phyloP scores from a whole-genome alignment of 2,113 vertebrate species.

The Neodontobutis hainanensis region DNA sequence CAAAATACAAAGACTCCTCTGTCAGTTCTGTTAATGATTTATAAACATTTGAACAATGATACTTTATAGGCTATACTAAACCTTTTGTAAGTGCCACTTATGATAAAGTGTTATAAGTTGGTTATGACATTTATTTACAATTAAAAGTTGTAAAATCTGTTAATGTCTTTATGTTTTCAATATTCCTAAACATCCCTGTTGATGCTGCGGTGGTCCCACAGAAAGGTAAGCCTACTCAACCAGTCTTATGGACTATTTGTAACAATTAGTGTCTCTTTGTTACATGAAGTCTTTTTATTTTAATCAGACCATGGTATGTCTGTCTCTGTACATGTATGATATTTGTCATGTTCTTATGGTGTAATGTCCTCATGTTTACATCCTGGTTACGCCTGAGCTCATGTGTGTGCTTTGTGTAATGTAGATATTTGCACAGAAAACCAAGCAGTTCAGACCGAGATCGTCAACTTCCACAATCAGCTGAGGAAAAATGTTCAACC shows the following conservation, averaged over 20 bases:
- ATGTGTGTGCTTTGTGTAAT: constrained; percentile 4
- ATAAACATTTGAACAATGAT: too few species aligned
- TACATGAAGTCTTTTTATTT: too few species aligned
- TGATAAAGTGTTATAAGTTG: too few species aligned
- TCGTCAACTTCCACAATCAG: constrained; percentile 66
- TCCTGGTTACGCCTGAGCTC: constrained; percentile 1
- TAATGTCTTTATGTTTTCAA: neutral
- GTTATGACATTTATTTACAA: too few species aligned
- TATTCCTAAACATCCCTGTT: neutral
- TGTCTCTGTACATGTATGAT: constrained; percentile 33
- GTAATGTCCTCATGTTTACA: constrained; percentile 39
- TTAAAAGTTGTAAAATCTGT: too few species aligned
- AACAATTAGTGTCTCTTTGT: too few species aligned
- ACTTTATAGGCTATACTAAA: too few species aligned
- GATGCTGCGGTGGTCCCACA: constrained; percentile 23
- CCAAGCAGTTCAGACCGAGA: constrained; percentile 55
- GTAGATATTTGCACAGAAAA: constrained; percentile 51
- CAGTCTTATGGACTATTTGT: too few species aligned
- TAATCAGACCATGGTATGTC: constrained; percentile 46
- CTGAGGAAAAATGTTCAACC: constrained; percentile 66
- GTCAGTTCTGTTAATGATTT: too few species aligned
- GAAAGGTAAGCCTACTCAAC: constrained; percentile 63
- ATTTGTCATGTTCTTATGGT: constrained; percentile 27
- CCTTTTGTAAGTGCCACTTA: too few species aligned
- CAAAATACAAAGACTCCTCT: too few species aligned